These are phyloP conservation scores for Sussaba pulchella DNA, from an alignment of 2,888 invertebrate genomes.

Conservation along the genomic window DNA sequence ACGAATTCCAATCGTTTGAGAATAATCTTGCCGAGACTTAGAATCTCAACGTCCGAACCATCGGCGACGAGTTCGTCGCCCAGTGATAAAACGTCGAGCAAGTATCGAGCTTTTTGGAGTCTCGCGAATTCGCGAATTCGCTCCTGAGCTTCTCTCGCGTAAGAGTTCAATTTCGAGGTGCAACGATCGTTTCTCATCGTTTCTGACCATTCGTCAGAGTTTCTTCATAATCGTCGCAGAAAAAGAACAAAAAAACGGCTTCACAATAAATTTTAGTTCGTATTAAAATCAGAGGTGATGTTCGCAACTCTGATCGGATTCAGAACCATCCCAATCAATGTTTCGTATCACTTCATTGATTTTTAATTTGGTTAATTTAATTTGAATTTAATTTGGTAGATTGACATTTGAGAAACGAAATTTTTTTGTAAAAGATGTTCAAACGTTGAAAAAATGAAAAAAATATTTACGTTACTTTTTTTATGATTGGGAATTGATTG, in stretches of 20 bases:
- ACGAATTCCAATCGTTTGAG: conserved; percentile 87
- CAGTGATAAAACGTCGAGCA: conserved; percentile 79
- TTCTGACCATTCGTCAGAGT: conserved; percentile 56
- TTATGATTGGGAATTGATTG: too few species aligned
- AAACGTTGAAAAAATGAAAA: too few species aligned
- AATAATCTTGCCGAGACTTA: conserved; percentile 88
- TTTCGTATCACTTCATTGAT: too few species aligned
- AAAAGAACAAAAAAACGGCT: background rate
- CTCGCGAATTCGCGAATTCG: conserved; percentile 80
- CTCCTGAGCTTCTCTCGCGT: conserved; percentile 78
- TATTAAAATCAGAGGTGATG: background rate
- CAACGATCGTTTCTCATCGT: conserved; percentile 64
- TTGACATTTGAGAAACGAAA: too few species aligned
- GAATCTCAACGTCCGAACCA: conserved; percentile 90
- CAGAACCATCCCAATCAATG: too few species aligned
- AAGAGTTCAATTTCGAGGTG: conserved; percentile 70
- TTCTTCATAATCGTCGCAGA: conserved; percentile 57
- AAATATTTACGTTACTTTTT: too few species aligned
- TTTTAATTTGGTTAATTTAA: too few species aligned
- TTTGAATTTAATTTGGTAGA: too few species aligned
- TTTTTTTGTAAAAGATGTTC: too few species aligned
- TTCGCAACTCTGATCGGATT: too few species aligned
- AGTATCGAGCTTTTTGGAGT: conserved; percentile 76
- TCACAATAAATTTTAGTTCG: too few species aligned
- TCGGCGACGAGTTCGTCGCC: conserved; percentile 86